Percentiles rank a stretch among this genome's conserved stretches.
These are phyloP conservation scores for Atrina japonica DNA, from an alignment of 2,888 invertebrate genomes.

Conservation along the genomic window DNA sequence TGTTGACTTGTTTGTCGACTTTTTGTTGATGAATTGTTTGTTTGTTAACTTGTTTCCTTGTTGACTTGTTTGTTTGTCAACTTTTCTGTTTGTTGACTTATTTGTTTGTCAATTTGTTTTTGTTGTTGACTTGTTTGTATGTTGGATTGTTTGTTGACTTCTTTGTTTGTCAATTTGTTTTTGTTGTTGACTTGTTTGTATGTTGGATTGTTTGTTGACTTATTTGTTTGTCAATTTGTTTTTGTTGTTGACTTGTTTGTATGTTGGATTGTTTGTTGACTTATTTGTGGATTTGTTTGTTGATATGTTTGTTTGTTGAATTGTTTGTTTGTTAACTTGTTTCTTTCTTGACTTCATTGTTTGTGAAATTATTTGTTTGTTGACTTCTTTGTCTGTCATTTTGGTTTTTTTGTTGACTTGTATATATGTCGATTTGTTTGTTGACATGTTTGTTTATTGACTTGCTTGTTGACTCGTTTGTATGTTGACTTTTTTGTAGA, in stretches of 20 bases:
- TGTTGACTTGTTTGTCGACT: conserved; percentile 7
- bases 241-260: background rate
- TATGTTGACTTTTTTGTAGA: too few relatives aligned
- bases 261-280: background rate
- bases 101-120: too few relatives aligned
- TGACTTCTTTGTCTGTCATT: background rate
- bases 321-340: background rate
- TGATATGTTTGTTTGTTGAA: background rate
- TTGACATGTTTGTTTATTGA: conserved; percentile 30
- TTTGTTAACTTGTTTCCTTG: conserved; percentile 8
- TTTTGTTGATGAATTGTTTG: too few relatives aligned
- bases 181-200: background rate
- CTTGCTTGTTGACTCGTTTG: too few relatives aligned
- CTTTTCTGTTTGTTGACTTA: too few relatives aligned
- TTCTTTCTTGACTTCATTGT: background rate
- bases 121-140: too few relatives aligned
- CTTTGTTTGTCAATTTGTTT: background rate
- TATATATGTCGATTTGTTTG: too few relatives aligned
- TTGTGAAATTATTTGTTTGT: background rate
- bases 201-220: background rate
- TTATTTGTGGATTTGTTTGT: background rate
- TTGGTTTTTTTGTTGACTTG: background rate
- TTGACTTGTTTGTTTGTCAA: background rate
- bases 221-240: background rate
- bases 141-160: background rate